A percentile compares a stretch with the other conserved stretches of the same genome.
Conservation (phyloP, 2,797 vertebrate genomes). For the Chelon labrosus region DNA sequence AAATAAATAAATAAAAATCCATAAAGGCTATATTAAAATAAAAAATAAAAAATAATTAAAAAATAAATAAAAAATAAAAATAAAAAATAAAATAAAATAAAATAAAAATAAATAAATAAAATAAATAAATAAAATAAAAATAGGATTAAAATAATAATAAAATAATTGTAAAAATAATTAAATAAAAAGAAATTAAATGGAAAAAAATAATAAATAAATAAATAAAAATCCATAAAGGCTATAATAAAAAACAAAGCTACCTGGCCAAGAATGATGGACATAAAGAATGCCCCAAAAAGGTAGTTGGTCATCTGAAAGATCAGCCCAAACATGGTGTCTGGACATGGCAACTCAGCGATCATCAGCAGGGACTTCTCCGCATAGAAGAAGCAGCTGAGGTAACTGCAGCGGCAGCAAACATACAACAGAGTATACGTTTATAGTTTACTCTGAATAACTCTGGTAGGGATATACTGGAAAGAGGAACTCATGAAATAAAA, state of each 20-base stretch:
- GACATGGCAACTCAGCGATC: slow-evolving; percentile 84
- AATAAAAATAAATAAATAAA: too few species aligned
- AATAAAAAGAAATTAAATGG: neutral
- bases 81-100: neutral
- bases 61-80: too few species aligned
- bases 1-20: neutral
- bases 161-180: neutral
- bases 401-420: slow-evolving; percentile 77
- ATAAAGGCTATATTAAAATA: too few species aligned
- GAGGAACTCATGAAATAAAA: neutral
- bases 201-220: slow-evolving; percentile 1
- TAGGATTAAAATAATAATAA: too few species aligned
- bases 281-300: slow-evolving; percentile 85
- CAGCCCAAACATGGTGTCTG: slow-evolving; percentile 83
- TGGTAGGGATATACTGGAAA: neutral
- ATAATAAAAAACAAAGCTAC: slow-evolving; percentile 64
- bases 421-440: slow-evolving; percentile 9
- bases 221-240: neutral
- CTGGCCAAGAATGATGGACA: slow-evolving; percentile 83
- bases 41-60: too few species aligned
- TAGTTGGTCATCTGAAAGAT: slow-evolving; percentile 89
- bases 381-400: slow-evolving; percentile 87
- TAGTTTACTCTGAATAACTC: neutral
- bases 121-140: neutral
- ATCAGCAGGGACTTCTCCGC: slow-evolving; percentile 86